Evolutionary conservation across 2,888 invertebrate species (phyloP), one percentile per base, ranked within the genome.

Genomic region (Amphipoea oculea): DNA sequence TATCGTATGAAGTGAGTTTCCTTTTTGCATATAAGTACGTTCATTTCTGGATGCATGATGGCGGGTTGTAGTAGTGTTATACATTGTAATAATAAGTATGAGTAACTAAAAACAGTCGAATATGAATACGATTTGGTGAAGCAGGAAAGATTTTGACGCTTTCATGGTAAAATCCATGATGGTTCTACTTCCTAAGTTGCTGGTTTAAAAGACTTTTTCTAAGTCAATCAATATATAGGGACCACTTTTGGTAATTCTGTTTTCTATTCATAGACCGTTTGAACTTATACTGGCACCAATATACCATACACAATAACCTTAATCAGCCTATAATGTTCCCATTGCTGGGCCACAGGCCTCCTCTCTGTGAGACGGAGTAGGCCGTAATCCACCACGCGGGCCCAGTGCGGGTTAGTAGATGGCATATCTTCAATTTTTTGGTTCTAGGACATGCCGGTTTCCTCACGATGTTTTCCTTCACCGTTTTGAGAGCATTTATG

Each of bases 1-100:
- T 93, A 92, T 95, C 90, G 92, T 81, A 62, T 89, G 84, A 71
- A 87, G 87, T 90, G 89, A 90, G 89, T 90, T 90, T 92, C 91
- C 92, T 89, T 89, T 91, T 91, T 91, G 89, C 91, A 90, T 91
- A 90, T 90, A 85, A 88, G 82, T 65, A 23, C 65, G 69, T 83
- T 87, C 51, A 84, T 83, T 85, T 80, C 73, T 81, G 60, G 60
- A 78, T 84, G 66, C 17, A 79, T 62, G 65, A 60, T 87, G 73
- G 57, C 1, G 29, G 71, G 29, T 45, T 67, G 72, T 51, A 60
- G 73, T 79, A 67, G 70, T 73, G 54, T 48, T 9, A 72, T 65
- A 81, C 83, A 81, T 83, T 83, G 83, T 83, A 57, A 57, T 77
- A 65, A 42, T 60, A 79, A 11, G 5, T 20, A 12, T 51, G 9